Base-by-base conservation (phyloP, 2,888 invertebrate genomes). In the Leucoptera coffeella region DNA sequence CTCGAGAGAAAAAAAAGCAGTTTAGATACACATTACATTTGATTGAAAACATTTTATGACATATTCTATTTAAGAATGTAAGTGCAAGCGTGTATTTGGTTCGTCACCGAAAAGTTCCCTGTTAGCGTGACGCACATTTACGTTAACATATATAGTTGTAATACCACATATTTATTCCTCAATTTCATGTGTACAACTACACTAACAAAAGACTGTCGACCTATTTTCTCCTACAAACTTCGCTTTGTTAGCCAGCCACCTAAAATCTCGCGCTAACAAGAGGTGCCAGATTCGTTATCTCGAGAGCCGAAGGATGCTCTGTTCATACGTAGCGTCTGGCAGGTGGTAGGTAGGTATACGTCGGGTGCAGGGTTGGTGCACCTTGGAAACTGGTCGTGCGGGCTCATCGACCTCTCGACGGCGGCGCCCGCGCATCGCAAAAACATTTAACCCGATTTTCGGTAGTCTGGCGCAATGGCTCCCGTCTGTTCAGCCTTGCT, bases 401-500 rank as follows among this genome's bases (percentile, higher is more conserved):
- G 47, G 59, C 60, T 49, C 64, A 64, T 60, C 62, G 65, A 65
- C 62, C 65, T 57, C 51, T 39, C 42, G 48, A 47, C 42, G 47
- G 35, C 48, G 49, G 53, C 51, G 53, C 52, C 47, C 45, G 54
- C 54, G 56, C 46, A 40, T 42, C 38, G 43, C 44, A 61, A 62
- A 55, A 62, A 64, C 43, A 47, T 49, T 54, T 56, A 61, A 67
- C 60, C 61, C 55, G 57, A 65, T 62, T 67, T 65, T 64, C 58
- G 53, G 64, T 56, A 58, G 61, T 56, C 38, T 60, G 49, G 10
- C 46, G 39, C 47, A 49, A 57, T 59, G 51, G 53, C 51, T 54
- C 56, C 51, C 43, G 45, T 19, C 38, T 35, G 36, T 40, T n/a
- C n/a, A n/a, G n/a, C n/a, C n/a, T n/a, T n/a, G n/a, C n/a, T n/a